Conservation (phyloP, 53 echinoderm and acorn worm species). For the Apostichopus leukothele region DNA sequence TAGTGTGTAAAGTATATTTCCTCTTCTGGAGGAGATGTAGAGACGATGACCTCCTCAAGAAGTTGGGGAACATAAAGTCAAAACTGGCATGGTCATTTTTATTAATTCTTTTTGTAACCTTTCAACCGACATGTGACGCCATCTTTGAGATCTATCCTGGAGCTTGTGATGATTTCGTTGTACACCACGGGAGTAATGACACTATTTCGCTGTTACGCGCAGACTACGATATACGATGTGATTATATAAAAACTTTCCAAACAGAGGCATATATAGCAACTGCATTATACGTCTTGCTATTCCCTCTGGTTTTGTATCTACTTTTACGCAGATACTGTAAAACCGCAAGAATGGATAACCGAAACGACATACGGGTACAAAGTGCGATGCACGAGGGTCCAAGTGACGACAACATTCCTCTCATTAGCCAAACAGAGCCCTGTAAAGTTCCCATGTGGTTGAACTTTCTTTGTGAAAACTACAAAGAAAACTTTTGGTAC, state of each 20-base stretch:
- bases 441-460: not conserved
- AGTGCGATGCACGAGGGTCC: not conserved
- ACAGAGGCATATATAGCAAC: conserved; percentile 49
- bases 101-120: not conserved
- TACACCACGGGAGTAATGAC: conserved; percentile 9
- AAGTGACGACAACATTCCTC: not conserved
- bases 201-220: conserved; percentile 28
- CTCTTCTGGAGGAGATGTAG: too few relatives aligned
- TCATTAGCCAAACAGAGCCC: not conserved
- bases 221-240: conserved; percentile 60
- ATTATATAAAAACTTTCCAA: not conserved
- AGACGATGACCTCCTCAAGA: not conserved
- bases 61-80: not conserved
- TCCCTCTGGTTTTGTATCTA: conserved; percentile 45
- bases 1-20: not conserved
- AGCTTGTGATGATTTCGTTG: conserved; percentile 53
- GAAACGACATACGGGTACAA: not conserved
- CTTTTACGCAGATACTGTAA: conserved; percentile 36
- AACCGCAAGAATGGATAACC: too few relatives aligned
- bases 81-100: not conserved
- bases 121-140: not conserved
- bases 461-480: not conserved
- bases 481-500: not conserved
- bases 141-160: conserved; percentile 50
- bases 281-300: conserved; percentile 53